phyloP scores from a whole-genome alignment of 2,888 invertebrate species.

The Cantharis nigra region DNA sequence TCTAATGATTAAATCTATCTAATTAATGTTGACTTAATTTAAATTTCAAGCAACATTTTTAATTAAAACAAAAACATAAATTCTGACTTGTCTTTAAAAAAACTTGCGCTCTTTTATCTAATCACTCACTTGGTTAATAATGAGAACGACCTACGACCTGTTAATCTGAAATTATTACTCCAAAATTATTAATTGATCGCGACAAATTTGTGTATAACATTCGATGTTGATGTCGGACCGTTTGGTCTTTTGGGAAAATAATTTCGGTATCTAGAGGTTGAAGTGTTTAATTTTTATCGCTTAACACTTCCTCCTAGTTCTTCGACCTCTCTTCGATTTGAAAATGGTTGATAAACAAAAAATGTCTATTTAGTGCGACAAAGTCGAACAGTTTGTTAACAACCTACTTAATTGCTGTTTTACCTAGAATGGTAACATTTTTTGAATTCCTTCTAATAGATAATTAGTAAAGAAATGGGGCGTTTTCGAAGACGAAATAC shows the following conservation, averaged over 20 bases:
- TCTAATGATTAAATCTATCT: conserved; percentile 2
- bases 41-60: not conserved
- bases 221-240: not conserved
- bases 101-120: not conserved
- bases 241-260: not conserved
- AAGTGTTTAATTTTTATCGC: not conserved
- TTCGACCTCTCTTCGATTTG: not conserved
- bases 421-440: conserved; percentile 35
- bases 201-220: conserved; percentile 30
- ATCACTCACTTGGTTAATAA: not conserved
- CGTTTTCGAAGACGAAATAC: conserved; percentile 19
- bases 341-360: conserved; percentile 7
- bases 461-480: conserved; percentile 29
- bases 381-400: conserved; percentile 36
- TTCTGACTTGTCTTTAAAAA: not conserved
- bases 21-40: not conserved
- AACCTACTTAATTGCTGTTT: conserved; percentile 35
- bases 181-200: conserved; percentile 33
- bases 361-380: conserved; percentile 35
- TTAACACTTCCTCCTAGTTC: not conserved
- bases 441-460: conserved; percentile 32
- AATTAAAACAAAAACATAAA: conserved; percentile 1
- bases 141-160: conserved; percentile 21
- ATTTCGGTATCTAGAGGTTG: not conserved
- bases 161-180: conserved; percentile 22